phyloP scores from a whole-genome alignment of 2,113 vertebrate species.

The Oncorhynchus nerka region DNA sequence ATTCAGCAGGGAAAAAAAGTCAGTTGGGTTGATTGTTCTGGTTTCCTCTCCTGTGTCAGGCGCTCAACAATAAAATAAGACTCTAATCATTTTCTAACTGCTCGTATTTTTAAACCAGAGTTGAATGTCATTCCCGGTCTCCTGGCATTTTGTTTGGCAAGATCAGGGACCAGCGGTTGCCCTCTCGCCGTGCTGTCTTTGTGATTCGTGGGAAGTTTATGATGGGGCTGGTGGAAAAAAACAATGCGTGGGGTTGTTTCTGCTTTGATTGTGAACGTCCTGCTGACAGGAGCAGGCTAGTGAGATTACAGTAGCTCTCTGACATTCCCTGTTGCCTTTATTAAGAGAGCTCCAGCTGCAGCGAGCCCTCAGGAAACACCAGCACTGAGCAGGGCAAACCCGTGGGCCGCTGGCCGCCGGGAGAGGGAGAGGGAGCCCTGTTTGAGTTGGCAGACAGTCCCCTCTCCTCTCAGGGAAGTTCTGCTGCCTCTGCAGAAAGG shows the following conservation, averaged over 20 bases:
- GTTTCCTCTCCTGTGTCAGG: conserved; percentile 75
- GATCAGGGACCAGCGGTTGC: conserved; percentile 56
- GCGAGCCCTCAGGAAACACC: conserved; percentile 91
- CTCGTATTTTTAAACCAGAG: conserved; percentile 63
- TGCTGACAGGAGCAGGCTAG: conserved; percentile 80
- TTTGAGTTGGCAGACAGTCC: conserved; percentile 91
- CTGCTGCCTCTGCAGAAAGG: conserved; percentile 96
- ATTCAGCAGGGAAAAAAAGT: conserved; percentile 67
- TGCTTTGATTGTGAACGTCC: conserved; percentile 81
- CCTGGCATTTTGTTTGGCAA: conserved; percentile 70
- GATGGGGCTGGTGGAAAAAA: conserved; percentile 27
- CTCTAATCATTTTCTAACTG: conserved; percentile 71
- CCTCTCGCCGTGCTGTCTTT: conserved; percentile 59
- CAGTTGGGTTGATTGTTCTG: conserved; percentile 74
- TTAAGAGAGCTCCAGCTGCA: conserved; percentile 89
- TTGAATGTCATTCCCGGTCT: conserved; percentile 66
- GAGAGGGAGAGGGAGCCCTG: conserved; percentile 84
- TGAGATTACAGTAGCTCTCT: conserved; percentile 89
- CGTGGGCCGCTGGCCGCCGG: conserved; percentile 85
- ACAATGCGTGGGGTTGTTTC: conserved; percentile 64
- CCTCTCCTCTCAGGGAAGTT: conserved; percentile 82
- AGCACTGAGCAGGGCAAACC: conserved; percentile 59
- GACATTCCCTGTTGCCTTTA: conserved; percentile 88
- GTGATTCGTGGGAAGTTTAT: conserved; percentile 67
- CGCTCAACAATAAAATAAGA: conserved; percentile 74